Conservation (phyloP, 2,113 vertebrate species). For the Sander vitreus region DNA sequence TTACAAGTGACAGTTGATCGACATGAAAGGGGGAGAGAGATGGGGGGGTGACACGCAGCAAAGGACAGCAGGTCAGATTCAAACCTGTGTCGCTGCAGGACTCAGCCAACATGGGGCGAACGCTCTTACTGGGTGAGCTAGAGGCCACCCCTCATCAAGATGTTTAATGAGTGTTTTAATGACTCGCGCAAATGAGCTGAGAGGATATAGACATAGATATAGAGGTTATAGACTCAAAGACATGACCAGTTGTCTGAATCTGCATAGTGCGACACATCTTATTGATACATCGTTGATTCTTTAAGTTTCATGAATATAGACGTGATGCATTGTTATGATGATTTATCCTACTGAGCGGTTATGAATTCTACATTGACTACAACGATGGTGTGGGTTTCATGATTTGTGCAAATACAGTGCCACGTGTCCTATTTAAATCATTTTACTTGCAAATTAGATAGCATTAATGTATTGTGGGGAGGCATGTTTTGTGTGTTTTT, state of each 20-base stretch:
- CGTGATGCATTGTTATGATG: neutral
- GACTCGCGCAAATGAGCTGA: slow-evolving; percentile 37
- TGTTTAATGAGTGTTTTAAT: slow-evolving; percentile 64
- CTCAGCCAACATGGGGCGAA: too few species aligned
- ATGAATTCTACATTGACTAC: neutral
- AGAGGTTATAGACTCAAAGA: slow-evolving; percentile 22
- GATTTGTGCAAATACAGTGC: neutral
- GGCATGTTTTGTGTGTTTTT: too few species aligned
- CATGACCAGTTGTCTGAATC: slow-evolving; percentile 3
- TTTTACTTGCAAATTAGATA: neutral
- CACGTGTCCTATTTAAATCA: neutral
- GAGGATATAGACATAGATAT: slow-evolving; percentile 10
- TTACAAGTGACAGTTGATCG: too few species aligned
- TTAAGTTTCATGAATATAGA: neutral
- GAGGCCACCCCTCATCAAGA: slow-evolving; percentile 32
- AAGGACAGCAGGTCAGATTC: too few species aligned
- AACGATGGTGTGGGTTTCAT: neutral
- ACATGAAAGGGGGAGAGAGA: too few species aligned
- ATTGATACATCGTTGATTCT: neutral
- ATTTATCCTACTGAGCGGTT: neutral
- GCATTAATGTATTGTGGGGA: neutral
- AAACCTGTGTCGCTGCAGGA: too few species aligned
- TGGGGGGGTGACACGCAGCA: too few species aligned
- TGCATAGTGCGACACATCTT: neutral
- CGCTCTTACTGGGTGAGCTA: too few species aligned